Percentiles rank a stretch among this genome's conserved stretches.
Evolutionary conservation across 2,888 invertebrate species (phyloP).

Genomic region (Polydrusus pterygomalis): DNA sequence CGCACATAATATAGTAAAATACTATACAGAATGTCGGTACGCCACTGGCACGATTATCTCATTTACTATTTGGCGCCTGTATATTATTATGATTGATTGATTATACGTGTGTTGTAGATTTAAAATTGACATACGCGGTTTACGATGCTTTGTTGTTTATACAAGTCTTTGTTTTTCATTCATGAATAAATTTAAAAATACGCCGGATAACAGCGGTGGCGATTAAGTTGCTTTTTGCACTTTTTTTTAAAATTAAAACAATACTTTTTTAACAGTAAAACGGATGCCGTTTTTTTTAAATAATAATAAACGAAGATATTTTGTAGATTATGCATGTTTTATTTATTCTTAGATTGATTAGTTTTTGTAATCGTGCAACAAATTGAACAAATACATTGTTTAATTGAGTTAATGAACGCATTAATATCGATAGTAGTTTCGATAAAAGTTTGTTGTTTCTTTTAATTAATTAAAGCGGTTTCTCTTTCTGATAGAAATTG

Average conservation of each 20-base stretch:
- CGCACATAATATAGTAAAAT: too few relatives aligned
- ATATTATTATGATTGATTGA: conserved; percentile 25
- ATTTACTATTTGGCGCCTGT: conserved; percentile 22
- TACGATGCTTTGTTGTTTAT: conserved; percentile 15
- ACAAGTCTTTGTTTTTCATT: conserved; percentile 24
- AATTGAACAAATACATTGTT: not conserved
- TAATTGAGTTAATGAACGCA: conserved; percentile 9
- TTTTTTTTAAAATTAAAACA: not conserved
- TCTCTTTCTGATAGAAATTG: not conserved
- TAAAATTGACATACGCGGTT: conserved; percentile 20
- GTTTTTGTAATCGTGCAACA: conserved; percentile 2
- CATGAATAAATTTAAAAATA: conserved; percentile 17
- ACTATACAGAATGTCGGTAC: not conserved
- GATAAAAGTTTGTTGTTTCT: not conserved
- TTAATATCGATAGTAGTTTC: not conserved
- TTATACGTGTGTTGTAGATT: conserved; percentile 26
- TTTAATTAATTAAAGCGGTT: conserved; percentile 6
- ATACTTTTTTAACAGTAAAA: not conserved
- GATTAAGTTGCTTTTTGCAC: conserved; percentile 4
- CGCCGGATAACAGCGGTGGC: not conserved
- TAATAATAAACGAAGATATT: not conserved
- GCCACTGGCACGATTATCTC: conserved; percentile 5
- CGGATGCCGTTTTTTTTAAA: conserved; percentile 3
- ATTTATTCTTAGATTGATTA: conserved; percentile 9
- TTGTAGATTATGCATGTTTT: conserved; percentile 5